Conservation (phyloP, 2,888 invertebrate genomes). For the Leptopilina syphax region DNA sequence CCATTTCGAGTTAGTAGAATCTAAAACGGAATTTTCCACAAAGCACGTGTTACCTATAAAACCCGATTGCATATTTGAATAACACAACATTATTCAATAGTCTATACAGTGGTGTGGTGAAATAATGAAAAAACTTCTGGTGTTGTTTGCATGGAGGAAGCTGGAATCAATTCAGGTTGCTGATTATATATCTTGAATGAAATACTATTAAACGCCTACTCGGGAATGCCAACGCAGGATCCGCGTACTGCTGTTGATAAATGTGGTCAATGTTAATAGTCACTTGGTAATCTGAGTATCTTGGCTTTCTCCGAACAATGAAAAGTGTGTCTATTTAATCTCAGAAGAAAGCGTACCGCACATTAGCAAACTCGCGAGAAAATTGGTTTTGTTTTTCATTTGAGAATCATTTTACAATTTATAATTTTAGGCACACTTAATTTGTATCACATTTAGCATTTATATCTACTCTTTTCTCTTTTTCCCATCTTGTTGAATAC, state of each 20-base stretch:
- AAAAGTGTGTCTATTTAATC: slow-evolving; percentile 28
- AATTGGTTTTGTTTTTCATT: background rate
- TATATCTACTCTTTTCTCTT: background rate
- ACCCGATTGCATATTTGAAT: background rate
- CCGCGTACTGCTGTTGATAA: background rate
- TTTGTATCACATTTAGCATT: background rate
- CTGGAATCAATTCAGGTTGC: slow-evolving; percentile 31
- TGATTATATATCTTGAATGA: slow-evolving; percentile 27
- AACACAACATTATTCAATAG: too few species aligned
- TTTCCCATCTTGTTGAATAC: background rate
- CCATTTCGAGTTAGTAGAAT: too few species aligned
- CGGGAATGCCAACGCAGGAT: slow-evolving; percentile 11
- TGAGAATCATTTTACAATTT: too few species aligned
- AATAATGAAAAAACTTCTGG: background rate
- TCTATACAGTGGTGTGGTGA: too few species aligned
- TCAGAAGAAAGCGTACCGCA: slow-evolving; percentile 12
- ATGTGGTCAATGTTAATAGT: slow-evolving; percentile 39
- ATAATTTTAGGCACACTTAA: background rate
- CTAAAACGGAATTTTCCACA: too few species aligned
- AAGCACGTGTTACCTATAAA: background rate
- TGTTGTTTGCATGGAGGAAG: background rate
- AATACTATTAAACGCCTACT: slow-evolving; percentile 35
- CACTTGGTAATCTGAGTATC: slow-evolving; percentile 14
- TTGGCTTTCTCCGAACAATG: slow-evolving; percentile 35
- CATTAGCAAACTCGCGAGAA: background rate